phyloP scores from a whole-genome alignment of 2,888 invertebrate species.

The Papilio gigon region DNA sequence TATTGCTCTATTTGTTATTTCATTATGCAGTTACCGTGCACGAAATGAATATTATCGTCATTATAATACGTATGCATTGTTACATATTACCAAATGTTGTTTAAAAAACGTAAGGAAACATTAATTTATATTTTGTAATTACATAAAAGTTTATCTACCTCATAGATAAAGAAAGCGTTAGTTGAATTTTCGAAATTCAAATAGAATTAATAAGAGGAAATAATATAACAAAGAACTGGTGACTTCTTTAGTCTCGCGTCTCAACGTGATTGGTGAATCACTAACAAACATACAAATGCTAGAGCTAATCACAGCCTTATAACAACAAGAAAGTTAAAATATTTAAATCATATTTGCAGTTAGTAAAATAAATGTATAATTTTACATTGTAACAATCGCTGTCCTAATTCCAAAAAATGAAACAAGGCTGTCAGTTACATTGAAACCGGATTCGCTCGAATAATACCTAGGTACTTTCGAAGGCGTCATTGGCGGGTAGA shows the following conservation, averaged over 20 bases:
- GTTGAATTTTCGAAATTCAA: too few species aligned
- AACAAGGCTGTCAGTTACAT: constrained; percentile 46
- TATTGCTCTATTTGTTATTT: constrained; percentile 71
- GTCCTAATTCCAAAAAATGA: constrained; percentile 41
- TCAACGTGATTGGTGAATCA: too few species aligned
- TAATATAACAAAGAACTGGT: neutral
- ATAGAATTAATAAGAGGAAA: neutral
- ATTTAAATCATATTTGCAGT: neutral
- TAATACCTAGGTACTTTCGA: constrained; percentile 71
- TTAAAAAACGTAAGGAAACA: constrained; percentile 43
- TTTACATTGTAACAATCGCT: constrained; percentile 36
- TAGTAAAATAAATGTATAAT: neutral
- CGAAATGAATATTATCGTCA: constrained; percentile 60
- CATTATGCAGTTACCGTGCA: constrained; percentile 64
- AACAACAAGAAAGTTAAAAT: neutral
- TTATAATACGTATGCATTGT: constrained; percentile 52
- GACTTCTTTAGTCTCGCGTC: too few species aligned
- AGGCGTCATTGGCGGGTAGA: constrained; percentile 72
- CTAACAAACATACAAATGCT: neutral
- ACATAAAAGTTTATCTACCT: too few species aligned
- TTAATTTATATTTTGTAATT: neutral
- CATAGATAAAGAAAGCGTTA: too few species aligned
- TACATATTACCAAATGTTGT: constrained; percentile 56
- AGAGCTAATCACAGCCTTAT: neutral
- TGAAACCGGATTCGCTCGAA: constrained; percentile 61